A percentile compares a stretch with the other conserved stretches of the same genome.
Conservation (phyloP, 1,140 invertebrate genomes). For the Gonioctena quinquepunctata region DNA sequence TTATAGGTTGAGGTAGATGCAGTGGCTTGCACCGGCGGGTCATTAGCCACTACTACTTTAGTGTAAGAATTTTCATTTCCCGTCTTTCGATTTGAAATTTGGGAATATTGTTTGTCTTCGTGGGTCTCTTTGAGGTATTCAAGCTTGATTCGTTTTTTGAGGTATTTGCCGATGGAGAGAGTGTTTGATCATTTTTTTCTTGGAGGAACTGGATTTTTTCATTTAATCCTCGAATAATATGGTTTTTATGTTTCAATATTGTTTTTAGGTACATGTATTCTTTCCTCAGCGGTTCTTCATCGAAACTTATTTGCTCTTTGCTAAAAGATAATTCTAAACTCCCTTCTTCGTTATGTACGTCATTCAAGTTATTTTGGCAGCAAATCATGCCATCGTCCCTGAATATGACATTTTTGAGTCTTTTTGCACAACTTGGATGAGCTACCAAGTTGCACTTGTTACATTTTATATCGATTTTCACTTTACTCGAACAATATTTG, state of each 20-base stretch:
- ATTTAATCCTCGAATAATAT: not conserved
- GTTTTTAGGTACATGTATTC: not conserved
- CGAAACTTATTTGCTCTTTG: not conserved
- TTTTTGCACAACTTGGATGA: not conserved
- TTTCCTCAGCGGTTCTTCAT: not conserved
- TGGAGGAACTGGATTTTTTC: not conserved
- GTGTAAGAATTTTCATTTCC: too few relatives aligned
- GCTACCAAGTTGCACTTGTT: not conserved
- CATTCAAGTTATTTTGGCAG: not conserved
- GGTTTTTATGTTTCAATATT: not conserved
- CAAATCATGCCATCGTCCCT: not conserved
- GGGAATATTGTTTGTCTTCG: not conserved
- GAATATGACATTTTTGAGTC: not conserved
- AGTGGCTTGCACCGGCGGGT: too few relatives aligned
- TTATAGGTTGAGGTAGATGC: too few relatives aligned
- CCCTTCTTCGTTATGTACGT: not conserved
- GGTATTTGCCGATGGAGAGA: not conserved
- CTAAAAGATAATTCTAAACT: not conserved
- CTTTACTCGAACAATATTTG: not conserved
- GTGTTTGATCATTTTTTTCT: not conserved
- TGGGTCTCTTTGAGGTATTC: not conserved
- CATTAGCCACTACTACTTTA: too few relatives aligned
- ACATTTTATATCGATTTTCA: conserved; percentile 1
- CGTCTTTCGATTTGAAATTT: not conserved
- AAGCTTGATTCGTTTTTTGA: not conserved